Evolutionary conservation across 2,797 vertebrate genomes (phyloP), one percentile per base, ranked within the genome.

Genomic region (Neomorphus geoffroyi): DNA sequence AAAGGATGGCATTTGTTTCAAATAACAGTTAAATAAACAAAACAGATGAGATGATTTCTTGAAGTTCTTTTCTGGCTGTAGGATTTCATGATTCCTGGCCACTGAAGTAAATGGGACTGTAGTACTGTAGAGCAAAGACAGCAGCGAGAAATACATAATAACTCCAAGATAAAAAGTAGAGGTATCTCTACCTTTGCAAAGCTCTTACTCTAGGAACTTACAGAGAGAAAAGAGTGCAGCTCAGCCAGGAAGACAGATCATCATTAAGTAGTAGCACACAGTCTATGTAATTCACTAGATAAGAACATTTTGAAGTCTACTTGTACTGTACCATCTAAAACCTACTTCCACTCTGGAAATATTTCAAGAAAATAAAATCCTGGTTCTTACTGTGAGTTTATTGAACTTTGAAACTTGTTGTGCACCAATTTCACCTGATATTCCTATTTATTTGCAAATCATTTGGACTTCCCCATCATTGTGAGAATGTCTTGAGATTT

Each of bases 11-110:
- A 4, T 74, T 93, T 73, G 5, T 41, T 94, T 87, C 80, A 92
- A 94, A 91, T 60, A 91, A 53, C 28, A 82, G 53, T 82, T 66
- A 85, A 85, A 94, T 50, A 84, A 95, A 85, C 84, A 91, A 74
- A 89, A 81, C 4, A 11, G 17, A 69, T 72, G 77, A 88, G 50
- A 39, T 39, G 19, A 45, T 92, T 92, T 84, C 50, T 92, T 87
- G 35, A 80, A 85, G 19, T 70, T 81, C 32, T 87, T 87, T 88
- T 60, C 65, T 79, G 26, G 15, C 79, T 51, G 18, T 66, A n/a
- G 28, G 22, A 72, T 77, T 75, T 93, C 19, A 30, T 32, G 23
- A 82, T 80, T 87, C 33, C 64, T 89, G 41, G 18, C 5, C 32
- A 67, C 64, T 60, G 32, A 70, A 80, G 10, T 62, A 82, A 92